Percentiles rank a stretch among this genome's conserved stretches.
Conservation (phyloP, 2,888 invertebrate genomes). For the Exocentrus adspersus region DNA sequence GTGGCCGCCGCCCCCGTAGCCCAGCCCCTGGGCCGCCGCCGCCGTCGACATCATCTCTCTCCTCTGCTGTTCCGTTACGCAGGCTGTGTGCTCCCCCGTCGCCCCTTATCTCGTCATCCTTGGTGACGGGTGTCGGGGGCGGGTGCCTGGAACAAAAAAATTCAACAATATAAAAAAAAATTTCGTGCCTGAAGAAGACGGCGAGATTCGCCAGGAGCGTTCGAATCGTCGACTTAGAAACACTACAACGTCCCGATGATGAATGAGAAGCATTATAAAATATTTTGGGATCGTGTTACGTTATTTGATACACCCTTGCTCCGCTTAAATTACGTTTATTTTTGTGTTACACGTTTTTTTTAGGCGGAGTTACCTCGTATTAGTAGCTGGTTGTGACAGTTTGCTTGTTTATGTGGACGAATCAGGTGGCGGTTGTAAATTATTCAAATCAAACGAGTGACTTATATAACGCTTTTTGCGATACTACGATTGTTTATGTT, state of each 20-base stretch:
- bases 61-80: background rate
- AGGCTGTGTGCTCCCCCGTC: background rate
- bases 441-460: too few species aligned
- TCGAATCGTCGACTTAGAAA: background rate
- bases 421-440: too few species aligned
- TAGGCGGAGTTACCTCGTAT: too few species aligned
- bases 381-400: too few species aligned
- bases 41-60: conserved; percentile 59
- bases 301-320: background rate
- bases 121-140: too few species aligned
- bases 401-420: too few species aligned
- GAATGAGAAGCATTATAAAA: background rate
- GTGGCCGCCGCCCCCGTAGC: conserved; percentile 55
- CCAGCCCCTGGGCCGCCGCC: conserved; percentile 52
- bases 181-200: background rate
- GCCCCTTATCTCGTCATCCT: too few species aligned
- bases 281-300: background rate
- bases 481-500: too few species aligned
- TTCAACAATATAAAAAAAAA: background rate
- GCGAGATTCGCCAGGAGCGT: background rate
- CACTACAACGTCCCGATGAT: background rate
- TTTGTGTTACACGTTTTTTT: background rate
- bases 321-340: background rate
- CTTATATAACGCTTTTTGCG: too few species aligned
- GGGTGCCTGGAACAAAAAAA: background rate